These are phyloP conservation scores for Dasypus novemcinctus DNA, from an alignment of 2,113 vertebrate genomes.

Conservation along the genomic window DNA sequence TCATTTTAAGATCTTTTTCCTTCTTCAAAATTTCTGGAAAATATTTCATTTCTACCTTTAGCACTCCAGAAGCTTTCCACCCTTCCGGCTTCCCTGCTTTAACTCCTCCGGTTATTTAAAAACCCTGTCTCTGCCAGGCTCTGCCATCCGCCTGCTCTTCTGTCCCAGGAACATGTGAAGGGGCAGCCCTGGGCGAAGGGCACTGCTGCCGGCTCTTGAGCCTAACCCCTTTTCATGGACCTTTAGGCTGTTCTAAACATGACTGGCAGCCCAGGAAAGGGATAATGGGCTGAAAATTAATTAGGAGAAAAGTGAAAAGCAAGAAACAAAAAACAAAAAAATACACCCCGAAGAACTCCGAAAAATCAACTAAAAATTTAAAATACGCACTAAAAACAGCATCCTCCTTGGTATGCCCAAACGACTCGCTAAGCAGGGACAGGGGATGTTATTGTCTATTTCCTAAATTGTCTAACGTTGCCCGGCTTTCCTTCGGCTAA, in stretches of 20 bases:
- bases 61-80: neutral
- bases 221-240: neutral
- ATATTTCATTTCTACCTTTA: neutral
- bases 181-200: neutral
- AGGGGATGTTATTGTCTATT: fast-evolving
- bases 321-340: neutral
- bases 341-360: neutral
- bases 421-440: fast-evolving
- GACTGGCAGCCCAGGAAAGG: too few relatives aligned
- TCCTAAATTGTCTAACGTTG: neutral
- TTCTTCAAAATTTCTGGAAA: neutral
- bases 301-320: neutral
- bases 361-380: neutral
- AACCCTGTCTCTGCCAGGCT: too few relatives aligned
- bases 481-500: fast-evolving
- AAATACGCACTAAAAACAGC: neutral
- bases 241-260: neutral
- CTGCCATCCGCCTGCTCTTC: neutral
- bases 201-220: neutral
- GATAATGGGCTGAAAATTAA: neutral
- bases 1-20: neutral
- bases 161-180: neutral
- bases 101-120: neutral
- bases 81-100: neutral
- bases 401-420: neutral